Evolutionary conservation across 2,888 invertebrate genomes (phyloP).

Genomic region (Himalopsyche japonica): DNA sequence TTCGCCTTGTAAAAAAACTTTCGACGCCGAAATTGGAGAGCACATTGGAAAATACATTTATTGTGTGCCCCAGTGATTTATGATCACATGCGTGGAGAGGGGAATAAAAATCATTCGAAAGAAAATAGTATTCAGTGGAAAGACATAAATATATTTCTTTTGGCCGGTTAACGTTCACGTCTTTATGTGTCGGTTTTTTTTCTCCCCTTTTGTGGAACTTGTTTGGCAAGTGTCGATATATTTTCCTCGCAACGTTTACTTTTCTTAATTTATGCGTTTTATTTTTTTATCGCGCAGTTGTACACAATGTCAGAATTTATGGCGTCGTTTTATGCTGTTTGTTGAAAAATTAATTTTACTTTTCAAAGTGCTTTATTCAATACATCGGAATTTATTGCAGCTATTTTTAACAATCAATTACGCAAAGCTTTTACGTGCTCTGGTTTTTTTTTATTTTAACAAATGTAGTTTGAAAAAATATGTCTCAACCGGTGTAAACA

Average conservation of each 20-base stretch:
- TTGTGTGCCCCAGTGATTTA: slow-evolving; percentile 39
- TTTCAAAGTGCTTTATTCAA: not conserved
- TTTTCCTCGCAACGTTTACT: slow-evolving; percentile 7
- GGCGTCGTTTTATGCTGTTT: slow-evolving; percentile 6
- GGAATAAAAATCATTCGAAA: slow-evolving; percentile 39
- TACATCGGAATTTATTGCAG: not conserved
- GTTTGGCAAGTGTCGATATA: slow-evolving; percentile 34
- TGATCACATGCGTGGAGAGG: slow-evolving; percentile 26
- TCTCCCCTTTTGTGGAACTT: slow-evolving; percentile 14
- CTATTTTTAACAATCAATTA: not conserved
- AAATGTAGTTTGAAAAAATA: not conserved
- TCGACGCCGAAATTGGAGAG: slow-evolving; percentile 29
- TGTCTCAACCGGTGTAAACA: not conserved
- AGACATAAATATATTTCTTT: slow-evolving; percentile 39
- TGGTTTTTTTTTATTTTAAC: not conserved
- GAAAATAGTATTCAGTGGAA: slow-evolving; percentile 40
- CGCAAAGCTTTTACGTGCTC: not conserved
- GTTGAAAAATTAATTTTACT: not conserved
- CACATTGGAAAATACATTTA: slow-evolving; percentile 40
- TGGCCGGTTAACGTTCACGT: slow-evolving; percentile 33
- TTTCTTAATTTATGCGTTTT: slow-evolving; percentile 20
- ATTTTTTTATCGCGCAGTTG: slow-evolving; percentile 11
- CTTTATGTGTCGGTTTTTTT: slow-evolving; percentile 11
- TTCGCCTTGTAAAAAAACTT: slow-evolving; percentile 23
- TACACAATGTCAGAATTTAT: slow-evolving; percentile 16